Conservation (phyloP, 2,113 vertebrate genomes). For the Mesembrinibis cayennensis region DNA sequence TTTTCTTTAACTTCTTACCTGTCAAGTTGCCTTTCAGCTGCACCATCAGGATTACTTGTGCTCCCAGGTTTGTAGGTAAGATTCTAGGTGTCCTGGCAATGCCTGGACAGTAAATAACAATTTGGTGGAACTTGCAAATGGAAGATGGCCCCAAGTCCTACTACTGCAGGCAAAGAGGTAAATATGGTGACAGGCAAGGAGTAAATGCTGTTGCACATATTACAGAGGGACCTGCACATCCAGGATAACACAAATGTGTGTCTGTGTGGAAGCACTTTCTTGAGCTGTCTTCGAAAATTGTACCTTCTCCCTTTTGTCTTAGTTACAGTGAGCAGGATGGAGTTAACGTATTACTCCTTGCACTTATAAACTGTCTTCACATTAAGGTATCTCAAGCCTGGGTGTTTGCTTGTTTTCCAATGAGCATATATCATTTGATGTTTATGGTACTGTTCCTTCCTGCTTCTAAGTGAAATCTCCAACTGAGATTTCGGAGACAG, state of each 20-base stretch:
- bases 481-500: not conserved
- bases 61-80: not conserved
- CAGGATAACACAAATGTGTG: not conserved
- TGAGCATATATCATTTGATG: not conserved
- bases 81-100: not conserved
- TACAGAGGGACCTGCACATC: not conserved
- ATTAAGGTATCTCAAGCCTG: not conserved
- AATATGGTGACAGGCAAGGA: not conserved
- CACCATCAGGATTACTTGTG: not conserved
- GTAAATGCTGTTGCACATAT: not conserved
- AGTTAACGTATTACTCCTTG: not conserved
- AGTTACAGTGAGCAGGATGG: not conserved
- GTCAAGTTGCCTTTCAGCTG: not conserved
- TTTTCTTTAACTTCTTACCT: not conserved
- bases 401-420: not conserved
- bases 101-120: not conserved
- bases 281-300: not conserved
- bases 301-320: not conserved
- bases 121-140: not conserved
- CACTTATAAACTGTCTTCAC: not conserved
- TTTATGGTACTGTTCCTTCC: not conserved
- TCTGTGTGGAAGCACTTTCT: not conserved
- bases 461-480: not conserved
- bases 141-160: not conserved
- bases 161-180: not conserved